These are phyloP conservation scores for Corvus moneduloides DNA, from an alignment of 2,113 vertebrate species.

Conservation along the genomic window DNA sequence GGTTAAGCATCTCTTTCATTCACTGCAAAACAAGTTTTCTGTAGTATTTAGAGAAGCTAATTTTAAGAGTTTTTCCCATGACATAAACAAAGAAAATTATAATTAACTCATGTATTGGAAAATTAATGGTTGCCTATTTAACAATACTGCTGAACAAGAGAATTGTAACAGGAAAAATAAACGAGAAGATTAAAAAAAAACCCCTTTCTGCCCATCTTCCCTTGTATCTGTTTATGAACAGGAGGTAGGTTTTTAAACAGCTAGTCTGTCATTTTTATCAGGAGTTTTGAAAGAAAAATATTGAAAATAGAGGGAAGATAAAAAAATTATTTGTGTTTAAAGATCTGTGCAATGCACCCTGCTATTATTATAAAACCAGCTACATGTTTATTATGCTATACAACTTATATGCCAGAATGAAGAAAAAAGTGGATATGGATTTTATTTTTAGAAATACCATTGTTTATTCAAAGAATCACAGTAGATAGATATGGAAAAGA, in stretches of 20 bases:
- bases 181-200: background rate
- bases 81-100: background rate
- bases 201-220: background rate
- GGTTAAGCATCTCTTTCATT: background rate
- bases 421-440: conserved; percentile 35
- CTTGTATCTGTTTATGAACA: conserved; percentile 34
- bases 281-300: background rate
- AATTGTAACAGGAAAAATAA: background rate
- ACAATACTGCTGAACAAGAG: background rate
- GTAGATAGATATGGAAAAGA: conserved; percentile 18
- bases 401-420: background rate
- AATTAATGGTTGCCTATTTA: background rate
- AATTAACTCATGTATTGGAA: background rate
- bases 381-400: background rate
- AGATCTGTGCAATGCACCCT: background rate
- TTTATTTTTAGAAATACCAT: background rate
- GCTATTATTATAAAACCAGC: background rate
- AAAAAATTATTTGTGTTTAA: background rate
- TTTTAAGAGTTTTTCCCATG: background rate
- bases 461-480: conserved; percentile 61
- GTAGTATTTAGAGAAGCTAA: background rate
- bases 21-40: background rate
- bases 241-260: conserved; percentile 14
- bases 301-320: background rate
- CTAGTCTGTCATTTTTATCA: background rate